These are phyloP conservation scores for Lepidothrix coronata DNA, from an alignment of 2,113 vertebrate genomes.

Conservation along the genomic window DNA sequence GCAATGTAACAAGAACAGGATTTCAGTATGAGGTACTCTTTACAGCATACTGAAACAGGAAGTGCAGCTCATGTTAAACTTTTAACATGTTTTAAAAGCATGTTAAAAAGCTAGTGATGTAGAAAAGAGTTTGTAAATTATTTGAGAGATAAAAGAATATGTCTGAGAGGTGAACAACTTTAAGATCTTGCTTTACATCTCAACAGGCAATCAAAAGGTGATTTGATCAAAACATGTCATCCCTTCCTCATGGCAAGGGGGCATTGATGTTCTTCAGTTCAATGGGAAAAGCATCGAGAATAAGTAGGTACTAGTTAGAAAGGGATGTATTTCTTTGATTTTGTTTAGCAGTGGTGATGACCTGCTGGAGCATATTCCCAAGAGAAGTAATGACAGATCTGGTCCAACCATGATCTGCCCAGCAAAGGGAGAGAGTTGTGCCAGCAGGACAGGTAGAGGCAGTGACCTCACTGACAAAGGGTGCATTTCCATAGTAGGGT, in stretches of 20 bases:
- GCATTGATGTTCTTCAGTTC: neutral
- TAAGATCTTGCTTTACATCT: neutral
- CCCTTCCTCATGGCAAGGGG: neutral
- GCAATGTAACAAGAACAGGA: neutral
- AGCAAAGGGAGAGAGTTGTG: neutral
- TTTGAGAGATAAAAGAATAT: neutral
- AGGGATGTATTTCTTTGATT: neutral
- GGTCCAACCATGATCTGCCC: neutral
- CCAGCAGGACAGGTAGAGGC: neutral
- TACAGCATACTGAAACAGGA: neutral
- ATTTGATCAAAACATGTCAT: slow-evolving; percentile 1
- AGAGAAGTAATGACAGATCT: neutral
- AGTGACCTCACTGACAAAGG: neutral
- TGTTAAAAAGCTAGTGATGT: neutral
- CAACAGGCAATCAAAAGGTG: neutral
- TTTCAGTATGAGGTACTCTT: neutral
- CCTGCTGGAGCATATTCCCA: neutral
- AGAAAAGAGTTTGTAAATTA: neutral
- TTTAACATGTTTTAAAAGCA: neutral
- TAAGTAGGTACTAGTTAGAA: neutral
- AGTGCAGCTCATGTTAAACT: neutral
- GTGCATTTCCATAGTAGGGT: neutral
- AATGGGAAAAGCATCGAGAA: neutral
- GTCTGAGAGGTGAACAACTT: neutral
- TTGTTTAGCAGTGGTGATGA: neutral